Percentiles rank a stretch among this genome's conserved stretches.
phyloP scores from a whole-genome alignment of 37 sponge, comb jelly and placozoan species.

The Diacarnus erythraeanus region DNA sequence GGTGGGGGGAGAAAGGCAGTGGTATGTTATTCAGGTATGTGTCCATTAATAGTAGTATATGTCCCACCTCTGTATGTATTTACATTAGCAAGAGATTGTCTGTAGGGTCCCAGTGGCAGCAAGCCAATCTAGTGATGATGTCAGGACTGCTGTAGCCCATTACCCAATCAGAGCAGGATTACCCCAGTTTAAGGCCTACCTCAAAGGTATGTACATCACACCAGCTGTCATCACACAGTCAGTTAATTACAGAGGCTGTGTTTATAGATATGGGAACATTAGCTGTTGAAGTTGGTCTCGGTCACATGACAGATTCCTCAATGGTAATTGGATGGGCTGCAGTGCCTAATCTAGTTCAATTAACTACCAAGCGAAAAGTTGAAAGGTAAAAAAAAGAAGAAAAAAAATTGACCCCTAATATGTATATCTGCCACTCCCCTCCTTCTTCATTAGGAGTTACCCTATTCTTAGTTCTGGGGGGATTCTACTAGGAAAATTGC shows the following conservation, averaged over 20 bases:
- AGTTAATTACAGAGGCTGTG: background rate
- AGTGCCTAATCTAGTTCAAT: conserved; percentile 26
- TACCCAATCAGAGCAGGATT: conserved; percentile 15
- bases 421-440: too few relatives aligned
- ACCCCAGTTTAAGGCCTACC: conserved; percentile 31
- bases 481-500: conserved; percentile 40
- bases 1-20: conserved; percentile 79
- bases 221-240: too few relatives aligned
- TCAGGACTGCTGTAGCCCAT: conserved; percentile 24
- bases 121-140: background rate
- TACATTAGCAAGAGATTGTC: background rate
- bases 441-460: conserved; percentile 15
- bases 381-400: conserved; percentile 51
- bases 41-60: background rate
- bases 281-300: conserved; percentile 57
- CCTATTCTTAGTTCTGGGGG: conserved; percentile 29
- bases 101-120: conserved; percentile 15
- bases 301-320: conserved; percentile 45
- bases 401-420: background rate
- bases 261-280: conserved; percentile 74
- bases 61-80: too few relatives aligned
- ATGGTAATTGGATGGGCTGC: conserved; percentile 64
- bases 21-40: conserved; percentile 70
- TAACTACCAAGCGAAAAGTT: conserved; percentile 13
- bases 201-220: conserved; percentile 37